These are phyloP conservation scores for Cygnus olor DNA, from an alignment of 2,797 vertebrate genomes.

Conservation along the genomic window DNA sequence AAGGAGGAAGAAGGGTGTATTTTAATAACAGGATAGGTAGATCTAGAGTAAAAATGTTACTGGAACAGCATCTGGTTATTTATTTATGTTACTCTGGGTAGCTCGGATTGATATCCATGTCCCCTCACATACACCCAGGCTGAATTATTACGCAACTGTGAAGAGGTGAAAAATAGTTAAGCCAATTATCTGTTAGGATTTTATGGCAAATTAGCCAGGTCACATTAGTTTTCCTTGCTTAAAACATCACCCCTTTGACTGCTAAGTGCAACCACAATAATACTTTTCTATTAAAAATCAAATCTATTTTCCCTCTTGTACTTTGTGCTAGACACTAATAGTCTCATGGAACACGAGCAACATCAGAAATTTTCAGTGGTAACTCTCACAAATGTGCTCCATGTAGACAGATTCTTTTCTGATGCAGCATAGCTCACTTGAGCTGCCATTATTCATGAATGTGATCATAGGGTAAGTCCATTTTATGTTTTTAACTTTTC, in stretches of 20 bases:
- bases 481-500: not conserved
- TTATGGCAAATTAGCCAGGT: conserved; percentile 3
- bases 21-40: conserved; percentile 14
- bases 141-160: not conserved
- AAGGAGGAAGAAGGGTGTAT: not conserved
- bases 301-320: not conserved
- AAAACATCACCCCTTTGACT: not conserved
- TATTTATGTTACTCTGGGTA: not conserved
- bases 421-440: not conserved
- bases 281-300: not conserved
- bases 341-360: not conserved
- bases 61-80: not conserved
- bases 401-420: not conserved
- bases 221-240: not conserved
- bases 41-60: not conserved
- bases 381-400: not conserved
- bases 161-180: not conserved
- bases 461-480: not conserved
- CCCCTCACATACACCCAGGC: not conserved
- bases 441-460: not conserved
- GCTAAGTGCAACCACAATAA: not conserved
- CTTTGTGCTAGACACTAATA: not conserved
- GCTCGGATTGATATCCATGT: not conserved
- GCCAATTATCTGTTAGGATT: not conserved
- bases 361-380: not conserved